These are phyloP conservation scores for Phymastichus coffea DNA, from an alignment of 1,140 invertebrate genomes.

Conservation along the genomic window DNA sequence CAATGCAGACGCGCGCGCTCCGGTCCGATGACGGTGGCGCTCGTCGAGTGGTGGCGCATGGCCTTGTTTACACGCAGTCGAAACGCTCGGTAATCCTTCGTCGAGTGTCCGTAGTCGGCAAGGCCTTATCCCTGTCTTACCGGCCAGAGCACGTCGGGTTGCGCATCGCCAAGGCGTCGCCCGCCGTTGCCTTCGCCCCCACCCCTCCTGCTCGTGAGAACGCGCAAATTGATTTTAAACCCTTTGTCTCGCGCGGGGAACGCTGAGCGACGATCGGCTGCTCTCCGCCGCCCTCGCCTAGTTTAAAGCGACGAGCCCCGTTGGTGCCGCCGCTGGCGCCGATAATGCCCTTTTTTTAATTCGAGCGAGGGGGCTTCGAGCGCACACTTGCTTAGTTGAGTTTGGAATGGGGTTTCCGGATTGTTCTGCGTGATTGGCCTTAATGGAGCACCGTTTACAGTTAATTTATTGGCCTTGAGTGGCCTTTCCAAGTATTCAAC, in stretches of 20 bases:
- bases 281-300: not conserved
- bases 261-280: not conserved
- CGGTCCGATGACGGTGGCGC: not conserved
- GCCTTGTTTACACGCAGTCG: constrained; percentile 45
- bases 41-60: constrained; percentile 50
- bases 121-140: constrained; percentile 35
- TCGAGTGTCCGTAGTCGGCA: constrained; percentile 45
- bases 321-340: no score
- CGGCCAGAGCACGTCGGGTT: constrained; percentile 16
- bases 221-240: constrained; percentile 25
- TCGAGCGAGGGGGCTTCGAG: no score
- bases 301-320: not conserved
- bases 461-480: no score
- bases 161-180: not conserved
- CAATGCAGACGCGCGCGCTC: constrained; percentile 39
- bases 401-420: not conserved
- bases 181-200: not conserved
- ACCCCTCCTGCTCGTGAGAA: constrained; percentile 13
- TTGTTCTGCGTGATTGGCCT: not conserved
- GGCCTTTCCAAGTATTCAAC: no score
- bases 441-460: not conserved
- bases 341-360: no score
- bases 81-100: constrained; percentile 28
- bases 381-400: no score
- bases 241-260: constrained; percentile 7